Evolutionary conservation across 2,888 invertebrate species (phyloP).

Genomic region (Caenorhabditis wallacei): DNA sequence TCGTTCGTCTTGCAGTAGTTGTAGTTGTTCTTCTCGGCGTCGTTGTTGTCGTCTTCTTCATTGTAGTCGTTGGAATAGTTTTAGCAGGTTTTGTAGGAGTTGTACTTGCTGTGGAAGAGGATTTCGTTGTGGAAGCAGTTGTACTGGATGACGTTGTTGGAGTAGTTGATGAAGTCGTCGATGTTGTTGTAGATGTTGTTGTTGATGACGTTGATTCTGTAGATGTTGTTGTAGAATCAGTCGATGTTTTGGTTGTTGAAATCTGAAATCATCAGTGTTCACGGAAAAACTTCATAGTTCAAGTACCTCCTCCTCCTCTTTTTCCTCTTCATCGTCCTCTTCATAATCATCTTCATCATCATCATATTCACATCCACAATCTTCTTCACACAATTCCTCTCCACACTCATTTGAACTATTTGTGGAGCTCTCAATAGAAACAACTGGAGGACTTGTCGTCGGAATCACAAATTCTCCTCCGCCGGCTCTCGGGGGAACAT

Average conservation of each 20-base stretch:
- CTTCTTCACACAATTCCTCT: conserved; percentile 44
- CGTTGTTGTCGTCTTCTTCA: conserved; percentile 16
- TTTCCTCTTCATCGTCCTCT: conserved; percentile 36
- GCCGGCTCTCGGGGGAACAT: conserved; percentile 35
- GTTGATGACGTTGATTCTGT: conserved; percentile 1
- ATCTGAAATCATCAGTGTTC: conserved; percentile 20
- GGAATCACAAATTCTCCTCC: conserved; percentile 42
- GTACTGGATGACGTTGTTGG: conserved; percentile 15
- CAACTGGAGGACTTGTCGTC: conserved; percentile 12
- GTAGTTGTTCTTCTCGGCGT: conserved; percentile 20
- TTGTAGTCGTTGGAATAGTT: conserved; percentile 17
- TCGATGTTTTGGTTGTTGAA: conserved; percentile 10
- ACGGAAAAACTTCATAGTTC: conserved; percentile 18
- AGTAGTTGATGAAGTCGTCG: conserved; percentile 27
- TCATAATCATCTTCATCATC: conserved; percentile 58
- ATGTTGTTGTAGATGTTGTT: conserved; percentile 2
- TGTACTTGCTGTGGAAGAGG: conserved; percentile 14
- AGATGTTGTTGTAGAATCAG: conserved; percentile 10
- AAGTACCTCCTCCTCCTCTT: conserved; percentile 39
- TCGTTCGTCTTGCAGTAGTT: conserved; percentile 31
- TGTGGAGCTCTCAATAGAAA: conserved; percentile 5
- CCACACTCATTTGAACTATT: conserved; percentile 39
- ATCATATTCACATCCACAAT: conserved; percentile 56
- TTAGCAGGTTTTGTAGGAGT: conserved; percentile 3
- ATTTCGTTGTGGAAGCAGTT: not conserved